A percentile compares a stretch with the other conserved stretches of the same genome.
Conservation (phyloP, 2,113 vertebrate genomes). For the Oplegnathus fasciatus region DNA sequence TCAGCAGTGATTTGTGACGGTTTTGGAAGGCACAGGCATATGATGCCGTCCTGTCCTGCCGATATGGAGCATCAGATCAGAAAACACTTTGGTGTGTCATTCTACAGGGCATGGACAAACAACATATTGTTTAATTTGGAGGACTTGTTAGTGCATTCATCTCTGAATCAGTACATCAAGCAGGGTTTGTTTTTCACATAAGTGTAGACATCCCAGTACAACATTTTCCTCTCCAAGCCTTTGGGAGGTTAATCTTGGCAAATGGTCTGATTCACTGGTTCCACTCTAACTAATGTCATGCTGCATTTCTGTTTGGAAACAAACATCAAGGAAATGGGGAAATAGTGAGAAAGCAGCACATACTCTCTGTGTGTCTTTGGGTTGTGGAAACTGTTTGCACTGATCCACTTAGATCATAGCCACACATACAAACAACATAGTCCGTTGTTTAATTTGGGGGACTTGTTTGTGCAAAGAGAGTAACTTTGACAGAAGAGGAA, state of each 20-base stretch:
- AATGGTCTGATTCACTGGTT: conserved; percentile 41
- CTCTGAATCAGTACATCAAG: conserved; percentile 21
- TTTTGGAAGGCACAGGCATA: too few species aligned
- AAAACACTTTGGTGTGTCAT: too few species aligned
- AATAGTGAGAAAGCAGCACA: conserved; percentile 14
- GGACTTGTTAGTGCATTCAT: neutral
- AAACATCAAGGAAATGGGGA: conserved; percentile 34
- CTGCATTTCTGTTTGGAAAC: conserved; percentile 47
- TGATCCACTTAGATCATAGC: conserved; percentile 23
- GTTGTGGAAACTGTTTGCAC: conserved; percentile 19
- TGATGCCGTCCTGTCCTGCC: too few species aligned
- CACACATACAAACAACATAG: neutral
- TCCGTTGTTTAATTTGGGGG: too few species aligned
- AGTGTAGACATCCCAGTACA: conserved; percentile 11
- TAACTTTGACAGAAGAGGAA: too few species aligned
- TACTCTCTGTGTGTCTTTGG: conserved; percentile 11
- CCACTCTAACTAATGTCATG: conserved; percentile 33
- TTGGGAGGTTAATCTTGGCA: conserved; percentile 35
- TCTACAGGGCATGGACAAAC: too few species aligned
- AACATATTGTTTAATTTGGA: too few species aligned
- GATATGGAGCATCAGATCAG: too few species aligned
- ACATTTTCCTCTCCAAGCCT: conserved; percentile 17
- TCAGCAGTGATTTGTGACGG: too few species aligned
- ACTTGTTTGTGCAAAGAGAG: too few species aligned
- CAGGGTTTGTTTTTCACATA: conserved; percentile 27